Conservation (phyloP, 2,113 vertebrate genomes). For the Ceuthmochares aereus region DNA sequence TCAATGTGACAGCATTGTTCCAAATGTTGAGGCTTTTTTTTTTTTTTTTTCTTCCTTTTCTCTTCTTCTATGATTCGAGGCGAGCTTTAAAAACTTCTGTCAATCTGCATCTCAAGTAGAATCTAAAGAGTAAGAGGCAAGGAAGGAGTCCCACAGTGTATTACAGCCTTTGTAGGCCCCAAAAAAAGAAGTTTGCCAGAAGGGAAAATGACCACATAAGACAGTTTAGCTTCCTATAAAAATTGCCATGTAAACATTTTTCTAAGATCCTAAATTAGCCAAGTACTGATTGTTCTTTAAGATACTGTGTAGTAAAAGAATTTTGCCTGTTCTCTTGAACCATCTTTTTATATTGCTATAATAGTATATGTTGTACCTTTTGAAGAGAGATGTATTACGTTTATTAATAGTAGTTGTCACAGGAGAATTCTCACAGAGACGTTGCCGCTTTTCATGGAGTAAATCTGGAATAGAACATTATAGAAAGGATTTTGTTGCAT, state of each 20-base stretch:
- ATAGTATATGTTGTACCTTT: not conserved
- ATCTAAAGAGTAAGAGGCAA: not conserved
- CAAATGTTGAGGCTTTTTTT: not conserved
- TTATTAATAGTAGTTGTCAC: not conserved
- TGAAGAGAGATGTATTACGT: not conserved
- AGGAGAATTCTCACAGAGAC: not conserved
- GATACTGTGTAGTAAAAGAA: not conserved
- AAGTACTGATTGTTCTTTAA: not conserved
- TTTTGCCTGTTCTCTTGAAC: not conserved
- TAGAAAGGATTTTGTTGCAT: not conserved
- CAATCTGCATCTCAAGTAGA: not conserved
- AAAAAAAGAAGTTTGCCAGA: not conserved
- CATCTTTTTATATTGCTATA: not conserved
- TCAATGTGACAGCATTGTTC: not conserved
- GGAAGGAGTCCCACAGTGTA: not conserved
- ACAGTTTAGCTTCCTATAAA: not conserved
- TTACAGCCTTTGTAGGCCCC: not conserved
- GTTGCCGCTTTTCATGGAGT: not conserved
- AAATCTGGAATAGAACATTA: not conserved
- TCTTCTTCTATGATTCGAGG: not conserved
- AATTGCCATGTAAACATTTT: not conserved
- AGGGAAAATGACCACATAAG: not conserved
- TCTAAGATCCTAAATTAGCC: not conserved
- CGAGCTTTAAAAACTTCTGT: not conserved
- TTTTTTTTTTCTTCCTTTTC: not conserved